Percentiles rank a stretch among this genome's conserved stretches.
Evolutionary conservation across 2,888 invertebrate species (phyloP).

Genomic region (Drosophila gaucha): DNA sequence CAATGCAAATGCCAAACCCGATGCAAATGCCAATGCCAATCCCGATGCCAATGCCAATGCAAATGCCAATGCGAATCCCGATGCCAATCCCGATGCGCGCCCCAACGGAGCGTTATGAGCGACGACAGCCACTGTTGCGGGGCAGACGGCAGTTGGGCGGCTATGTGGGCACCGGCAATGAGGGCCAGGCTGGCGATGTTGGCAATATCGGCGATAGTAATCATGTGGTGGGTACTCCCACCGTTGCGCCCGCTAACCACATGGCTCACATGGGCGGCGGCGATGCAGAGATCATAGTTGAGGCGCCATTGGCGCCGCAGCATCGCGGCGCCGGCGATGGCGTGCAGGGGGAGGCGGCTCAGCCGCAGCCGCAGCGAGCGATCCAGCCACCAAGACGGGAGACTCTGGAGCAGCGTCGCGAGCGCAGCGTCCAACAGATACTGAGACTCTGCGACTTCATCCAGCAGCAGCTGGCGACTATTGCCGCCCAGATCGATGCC

Average conservation of each 20-base stretch:
- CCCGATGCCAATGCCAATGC: neutral
- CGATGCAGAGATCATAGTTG: conserved; percentile 40
- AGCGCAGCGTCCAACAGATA: conserved; percentile 42
- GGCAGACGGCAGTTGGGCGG: conserved; percentile 9
- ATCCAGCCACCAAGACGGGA: conserved; percentile 44
- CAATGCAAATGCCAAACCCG: neutral
- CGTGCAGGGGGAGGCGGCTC: neutral
- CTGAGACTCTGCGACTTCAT: conserved; percentile 38
- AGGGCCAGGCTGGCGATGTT: conserved; percentile 36
- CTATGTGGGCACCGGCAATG: conserved; percentile 4
- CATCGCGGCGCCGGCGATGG: conserved; percentile 41
- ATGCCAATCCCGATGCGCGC: neutral
- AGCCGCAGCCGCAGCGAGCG: conserved; percentile 16
- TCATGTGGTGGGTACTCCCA: conserved; percentile 43
- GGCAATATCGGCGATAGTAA: conserved; percentile 41
- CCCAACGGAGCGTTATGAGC: conserved; percentile 11
- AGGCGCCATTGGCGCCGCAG: conserved; percentile 16
- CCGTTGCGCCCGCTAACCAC: conserved; percentile 13
- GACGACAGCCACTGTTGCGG: conserved; percentile 11
- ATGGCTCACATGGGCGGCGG: conserved; percentile 46
- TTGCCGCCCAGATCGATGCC: conserved; percentile 31
- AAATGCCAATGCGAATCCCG: conserved; percentile 2
- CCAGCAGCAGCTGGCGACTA: conserved; percentile 27
- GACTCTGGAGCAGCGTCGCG: conserved; percentile 38
- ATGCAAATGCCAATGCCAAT: no score